phyloP scores from a whole-genome alignment of 2,113 vertebrate species.

The Dipodomys stephensi region DNA sequence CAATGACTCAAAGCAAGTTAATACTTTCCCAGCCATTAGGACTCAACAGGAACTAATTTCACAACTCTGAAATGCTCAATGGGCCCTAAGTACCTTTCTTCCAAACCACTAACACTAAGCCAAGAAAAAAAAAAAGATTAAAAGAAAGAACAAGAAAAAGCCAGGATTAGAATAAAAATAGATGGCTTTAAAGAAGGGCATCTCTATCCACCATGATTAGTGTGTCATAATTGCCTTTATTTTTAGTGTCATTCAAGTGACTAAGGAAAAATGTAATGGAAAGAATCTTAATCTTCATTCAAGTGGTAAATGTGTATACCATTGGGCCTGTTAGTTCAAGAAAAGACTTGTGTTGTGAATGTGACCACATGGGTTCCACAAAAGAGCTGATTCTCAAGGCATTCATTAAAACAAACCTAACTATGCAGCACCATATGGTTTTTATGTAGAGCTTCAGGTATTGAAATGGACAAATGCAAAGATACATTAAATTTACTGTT shows the following conservation, averaged over 20 bases:
- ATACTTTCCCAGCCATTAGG: constrained; percentile 41
- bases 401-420: background rate
- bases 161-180: constrained; percentile 78
- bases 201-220: constrained; percentile 79
- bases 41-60: constrained; percentile 60
- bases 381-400: background rate
- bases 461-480: constrained; percentile 2
- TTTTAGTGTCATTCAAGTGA: constrained; percentile 77
- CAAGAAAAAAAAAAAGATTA: constrained; percentile 76
- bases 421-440: background rate
- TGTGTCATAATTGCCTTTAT: constrained; percentile 65
- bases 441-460: background rate
- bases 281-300: background rate
- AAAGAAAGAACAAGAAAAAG: background rate
- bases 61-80: constrained; percentile 46
- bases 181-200: constrained; percentile 69
- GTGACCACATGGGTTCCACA: background rate
- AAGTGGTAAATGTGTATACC: background rate
- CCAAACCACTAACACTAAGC: constrained; percentile 57
- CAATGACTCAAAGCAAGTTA: constrained; percentile 57
- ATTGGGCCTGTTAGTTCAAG: background rate
- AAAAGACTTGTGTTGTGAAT: background rate
- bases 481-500: background rate
- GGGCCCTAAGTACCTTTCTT: constrained; percentile 25
- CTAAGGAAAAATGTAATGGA: background rate